phyloP scores from a whole-genome alignment of 2,888 invertebrate genomes.

The Dynastes hyllus region DNA sequence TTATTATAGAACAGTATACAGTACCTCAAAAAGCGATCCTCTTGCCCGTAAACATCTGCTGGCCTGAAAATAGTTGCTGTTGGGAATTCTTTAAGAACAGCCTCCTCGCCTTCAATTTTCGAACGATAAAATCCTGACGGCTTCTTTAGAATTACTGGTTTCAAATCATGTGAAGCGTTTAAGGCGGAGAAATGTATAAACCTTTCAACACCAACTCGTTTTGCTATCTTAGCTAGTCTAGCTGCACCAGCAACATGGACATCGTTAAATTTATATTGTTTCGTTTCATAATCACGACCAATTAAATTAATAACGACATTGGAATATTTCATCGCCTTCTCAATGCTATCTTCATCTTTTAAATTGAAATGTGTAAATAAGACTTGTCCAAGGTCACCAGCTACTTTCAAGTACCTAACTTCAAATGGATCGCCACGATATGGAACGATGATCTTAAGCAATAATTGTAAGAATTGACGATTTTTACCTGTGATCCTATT shows the following conservation, averaged over 20 bases:
- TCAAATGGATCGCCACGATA: conserved; percentile 92
- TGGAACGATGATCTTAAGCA: conserved; percentile 88
- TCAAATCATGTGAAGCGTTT: conserved; percentile 84
- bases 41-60: conserved; percentile 92
- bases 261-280: conserved; percentile 89
- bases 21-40: conserved; percentile 87
- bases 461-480: no score
- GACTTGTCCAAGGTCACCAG: conserved; percentile 97
- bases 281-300: conserved; percentile 94
- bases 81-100: conserved; percentile 96
- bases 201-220: conserved; percentile 88
- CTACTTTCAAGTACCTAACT: conserved; percentile 84
- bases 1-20: no score
- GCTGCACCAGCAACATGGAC: conserved; percentile 91
- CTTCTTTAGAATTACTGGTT: conserved; percentile 77
- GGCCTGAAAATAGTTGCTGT: conserved; percentile 95
- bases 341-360: conserved; percentile 89
- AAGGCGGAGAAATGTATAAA: conserved; percentile 94
- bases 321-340: conserved; percentile 91
- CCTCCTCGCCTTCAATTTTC: conserved; percentile 90
- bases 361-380: conserved; percentile 90
- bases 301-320: conserved; percentile 97
- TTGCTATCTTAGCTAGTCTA: conserved; percentile 83
- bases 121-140: conserved; percentile 86
- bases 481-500: conserved; percentile 83